phyloP scores from a whole-genome alignment of 2,888 invertebrate genomes.

The Napeogenes inachia region DNA sequence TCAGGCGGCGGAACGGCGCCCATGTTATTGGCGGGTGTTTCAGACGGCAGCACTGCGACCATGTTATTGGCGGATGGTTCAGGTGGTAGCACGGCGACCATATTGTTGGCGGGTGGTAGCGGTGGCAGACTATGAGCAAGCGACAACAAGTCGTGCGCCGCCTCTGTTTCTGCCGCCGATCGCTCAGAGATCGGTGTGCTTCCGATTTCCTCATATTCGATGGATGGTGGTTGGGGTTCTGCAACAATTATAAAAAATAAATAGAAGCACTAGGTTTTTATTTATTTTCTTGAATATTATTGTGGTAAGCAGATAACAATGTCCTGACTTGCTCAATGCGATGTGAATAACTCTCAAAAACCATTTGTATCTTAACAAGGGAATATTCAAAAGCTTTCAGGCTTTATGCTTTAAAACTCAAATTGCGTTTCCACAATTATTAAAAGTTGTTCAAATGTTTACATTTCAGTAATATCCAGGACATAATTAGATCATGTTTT shows the following conservation, averaged over 20 bases:
- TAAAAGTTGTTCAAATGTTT: neutral
- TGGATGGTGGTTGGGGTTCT: constrained; percentile 39
- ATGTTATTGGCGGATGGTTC: constrained; percentile 41
- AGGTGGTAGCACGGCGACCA: constrained; percentile 69
- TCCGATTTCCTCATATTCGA: constrained; percentile 64
- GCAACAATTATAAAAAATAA: constrained; percentile 16
- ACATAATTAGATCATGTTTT: too few relatives aligned
- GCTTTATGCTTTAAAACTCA: neutral
- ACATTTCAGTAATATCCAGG: neutral
- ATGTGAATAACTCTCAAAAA: neutral
- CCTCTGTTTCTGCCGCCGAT: constrained; percentile 91
- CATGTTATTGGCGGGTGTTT: constrained; percentile 52
- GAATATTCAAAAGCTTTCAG: neutral
- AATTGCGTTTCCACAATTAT: neutral
- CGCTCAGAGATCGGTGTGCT: constrained; percentile 70
- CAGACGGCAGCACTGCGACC: constrained; percentile 49
- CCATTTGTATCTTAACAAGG: constrained; percentile 1
- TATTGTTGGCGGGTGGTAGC: constrained; percentile 77
- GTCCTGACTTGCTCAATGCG: neutral
- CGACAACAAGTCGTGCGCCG: constrained; percentile 88
- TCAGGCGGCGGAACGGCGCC: constrained; percentile 70
- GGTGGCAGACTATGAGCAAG: constrained; percentile 87
- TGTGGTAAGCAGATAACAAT: neutral
- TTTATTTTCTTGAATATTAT: neutral
- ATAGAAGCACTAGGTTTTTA: neutral